phyloP scores from a whole-genome alignment of 1,140 invertebrate genomes.

The Tetragonula clypearis region DNA sequence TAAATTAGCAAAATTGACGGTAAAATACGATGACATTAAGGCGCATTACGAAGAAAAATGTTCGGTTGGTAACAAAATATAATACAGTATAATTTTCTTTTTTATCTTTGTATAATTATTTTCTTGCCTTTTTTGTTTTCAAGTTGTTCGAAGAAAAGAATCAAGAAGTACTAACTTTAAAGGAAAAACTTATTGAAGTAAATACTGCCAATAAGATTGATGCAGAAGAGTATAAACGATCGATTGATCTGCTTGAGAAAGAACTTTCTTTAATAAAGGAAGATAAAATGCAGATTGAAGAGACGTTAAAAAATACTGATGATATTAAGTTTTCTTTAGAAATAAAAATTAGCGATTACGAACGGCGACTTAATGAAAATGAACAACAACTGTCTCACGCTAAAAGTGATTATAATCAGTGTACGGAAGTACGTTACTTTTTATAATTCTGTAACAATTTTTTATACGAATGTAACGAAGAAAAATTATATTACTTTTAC shows the following conservation, averaged over 20 bases:
- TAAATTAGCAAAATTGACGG: conserved; percentile 3
- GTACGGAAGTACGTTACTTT: conserved; percentile 20
- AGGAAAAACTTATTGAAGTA: conserved; percentile 21
- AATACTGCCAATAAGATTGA: conserved; percentile 20
- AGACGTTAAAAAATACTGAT: conserved; percentile 11
- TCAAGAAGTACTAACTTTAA: neutral
- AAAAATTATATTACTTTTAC: neutral
- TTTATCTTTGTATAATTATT: neutral
- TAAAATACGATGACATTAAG: conserved; percentile 41
- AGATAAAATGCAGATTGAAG: conserved; percentile 28
- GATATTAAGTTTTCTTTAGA: neutral
- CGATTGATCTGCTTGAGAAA: conserved; percentile 21
- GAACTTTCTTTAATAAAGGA: conserved; percentile 24
- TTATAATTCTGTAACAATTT: neutral
- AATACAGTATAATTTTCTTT: neutral
- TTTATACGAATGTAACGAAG: neutral
- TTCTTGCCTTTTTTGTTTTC: neutral
- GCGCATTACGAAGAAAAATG: conserved; percentile 26
- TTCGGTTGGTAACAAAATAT: conserved; percentile 11
- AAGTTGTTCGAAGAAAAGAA: conserved; percentile 10
- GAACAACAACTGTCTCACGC: conserved; percentile 14
- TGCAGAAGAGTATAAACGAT: conserved; percentile 35
- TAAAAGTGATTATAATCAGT: conserved; percentile 24
- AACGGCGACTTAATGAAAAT: conserved; percentile 18
- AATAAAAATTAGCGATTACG: conserved; percentile 26